These are phyloP conservation scores for Chromis chromis DNA, from an alignment of 2,797 vertebrate genomes.

Conservation along the genomic window DNA sequence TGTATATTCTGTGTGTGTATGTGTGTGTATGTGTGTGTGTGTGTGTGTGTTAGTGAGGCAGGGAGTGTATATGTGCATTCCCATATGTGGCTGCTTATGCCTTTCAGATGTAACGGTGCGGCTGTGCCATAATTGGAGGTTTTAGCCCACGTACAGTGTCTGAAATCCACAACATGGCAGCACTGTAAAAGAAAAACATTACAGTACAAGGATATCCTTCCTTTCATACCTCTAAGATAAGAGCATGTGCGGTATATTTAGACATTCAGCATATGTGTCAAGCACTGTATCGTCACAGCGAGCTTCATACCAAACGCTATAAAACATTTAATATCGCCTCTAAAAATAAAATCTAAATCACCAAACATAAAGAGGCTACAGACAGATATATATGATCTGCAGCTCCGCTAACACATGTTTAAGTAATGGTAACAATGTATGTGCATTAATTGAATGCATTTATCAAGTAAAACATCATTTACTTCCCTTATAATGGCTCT, in stretches of 20 bases:
- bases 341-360: constrained; percentile 17
- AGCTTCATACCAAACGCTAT: constrained; percentile 9
- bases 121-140: constrained; percentile 58
- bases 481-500: neutral
- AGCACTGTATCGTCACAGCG: constrained; percentile 2
- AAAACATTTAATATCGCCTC: constrained; percentile 32
- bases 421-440: neutral
- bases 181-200: constrained; percentile 7
- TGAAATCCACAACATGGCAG: constrained; percentile 57
- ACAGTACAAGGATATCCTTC: neutral
- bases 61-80: constrained; percentile 9
- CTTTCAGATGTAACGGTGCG: constrained; percentile 54
- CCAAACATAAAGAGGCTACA: neutral
- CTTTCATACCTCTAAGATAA: constrained; percentile 9
- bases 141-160: constrained; percentile 51
- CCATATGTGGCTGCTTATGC: constrained; percentile 58
- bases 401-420: neutral
- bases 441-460: neutral
- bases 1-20: constrained; percentile 33
- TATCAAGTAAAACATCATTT: neutral
- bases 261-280: constrained; percentile 33
- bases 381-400: neutral
- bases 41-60: neutral
- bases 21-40: constrained; percentile 19
- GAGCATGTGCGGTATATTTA: constrained; percentile 13